Evolutionary conservation across 2,797 vertebrate species (phyloP).

Genomic region (Alectoris magna): DNA sequence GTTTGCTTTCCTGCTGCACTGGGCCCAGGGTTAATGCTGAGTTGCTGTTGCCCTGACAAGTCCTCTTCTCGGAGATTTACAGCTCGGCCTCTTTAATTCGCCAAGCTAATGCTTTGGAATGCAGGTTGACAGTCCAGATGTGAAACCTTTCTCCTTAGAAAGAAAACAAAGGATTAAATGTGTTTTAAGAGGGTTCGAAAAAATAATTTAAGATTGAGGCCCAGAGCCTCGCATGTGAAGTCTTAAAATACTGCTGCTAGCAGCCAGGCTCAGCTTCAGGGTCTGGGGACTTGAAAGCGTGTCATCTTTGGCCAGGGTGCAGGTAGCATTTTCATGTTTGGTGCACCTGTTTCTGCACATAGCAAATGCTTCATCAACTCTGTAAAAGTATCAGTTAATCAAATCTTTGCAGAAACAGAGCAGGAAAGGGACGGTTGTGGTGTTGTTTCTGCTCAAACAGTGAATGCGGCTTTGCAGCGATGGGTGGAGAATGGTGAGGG

Average conservation of each 20-base stretch:
- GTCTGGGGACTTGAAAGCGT: neutral
- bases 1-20: constrained; percentile 17
- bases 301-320: neutral
- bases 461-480: accelerated
- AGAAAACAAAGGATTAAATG: constrained; percentile 71
- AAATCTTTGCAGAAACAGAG: neutral
- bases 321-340: neutral
- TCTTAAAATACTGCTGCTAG: constrained; percentile 3
- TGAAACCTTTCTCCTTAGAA: constrained; percentile 63
- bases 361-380: neutral
- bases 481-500: neutral
- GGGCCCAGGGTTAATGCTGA: neutral
- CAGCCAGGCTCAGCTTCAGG: neutral
- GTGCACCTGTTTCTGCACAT: neutral
- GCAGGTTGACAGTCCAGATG: constrained; percentile 76
- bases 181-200: constrained; percentile 50
- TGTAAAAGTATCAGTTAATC: neutral
- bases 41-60: constrained; percentile 62
- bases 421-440: neutral
- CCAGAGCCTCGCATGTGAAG: constrained; percentile 19
- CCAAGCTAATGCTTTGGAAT: constrained; percentile 73
- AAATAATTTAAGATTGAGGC: constrained; percentile 57
- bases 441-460: accelerated
- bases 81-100: constrained; percentile 68
- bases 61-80: constrained; percentile 65